phyloP scores from a whole-genome alignment of 2,797 vertebrate species.

The Margarornis squamiger region DNA sequence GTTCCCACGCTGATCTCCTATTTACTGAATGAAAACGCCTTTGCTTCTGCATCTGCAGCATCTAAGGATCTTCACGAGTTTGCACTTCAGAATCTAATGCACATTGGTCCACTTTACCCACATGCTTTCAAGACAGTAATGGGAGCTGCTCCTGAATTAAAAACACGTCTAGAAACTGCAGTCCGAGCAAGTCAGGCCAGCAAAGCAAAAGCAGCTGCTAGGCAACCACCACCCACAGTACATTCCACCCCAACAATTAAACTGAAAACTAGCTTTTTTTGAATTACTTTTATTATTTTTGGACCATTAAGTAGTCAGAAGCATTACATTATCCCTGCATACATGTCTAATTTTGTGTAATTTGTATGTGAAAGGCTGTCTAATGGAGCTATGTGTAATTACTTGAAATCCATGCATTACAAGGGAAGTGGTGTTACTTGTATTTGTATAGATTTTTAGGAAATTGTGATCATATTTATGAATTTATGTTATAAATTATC shows the following conservation, averaged over 20 bases:
- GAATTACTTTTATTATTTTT: slow-evolving; percentile 69
- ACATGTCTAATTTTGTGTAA: slow-evolving; percentile 53
- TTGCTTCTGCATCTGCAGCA: slow-evolving; percentile 82
- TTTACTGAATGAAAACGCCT: slow-evolving; percentile 91
- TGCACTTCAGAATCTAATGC: slow-evolving; percentile 96
- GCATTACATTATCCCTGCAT: slow-evolving; percentile 47
- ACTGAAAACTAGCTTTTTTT: slow-evolving; percentile 98
- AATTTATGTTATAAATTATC: slow-evolving; percentile 61
- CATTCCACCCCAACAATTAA: slow-evolving; percentile 96
- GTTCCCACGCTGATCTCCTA: slow-evolving; percentile 96
- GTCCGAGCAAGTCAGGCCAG: slow-evolving; percentile 93
- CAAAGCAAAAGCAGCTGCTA: slow-evolving; percentile 90
- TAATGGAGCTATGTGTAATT: slow-evolving; percentile 42
- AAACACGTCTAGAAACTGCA: slow-evolving; percentile 92
- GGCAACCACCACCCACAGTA: slow-evolving; percentile 86
- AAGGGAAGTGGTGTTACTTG: slow-evolving; percentile 49
- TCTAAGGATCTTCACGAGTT: slow-evolving; percentile 94
- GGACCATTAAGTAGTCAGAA: slow-evolving; percentile 43
- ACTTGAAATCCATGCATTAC: slow-evolving; percentile 42
- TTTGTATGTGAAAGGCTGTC: slow-evolving; percentile 56
- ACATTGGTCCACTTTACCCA: slow-evolving; percentile 95
- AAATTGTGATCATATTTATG: slow-evolving; percentile 67
- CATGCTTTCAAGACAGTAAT: slow-evolving; percentile 96
- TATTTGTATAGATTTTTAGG: slow-evolving; percentile 68
- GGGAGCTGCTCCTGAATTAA: slow-evolving; percentile 94